Base-by-base conservation (phyloP, 2,888 invertebrate species). In the Magallana nippona region DNA sequence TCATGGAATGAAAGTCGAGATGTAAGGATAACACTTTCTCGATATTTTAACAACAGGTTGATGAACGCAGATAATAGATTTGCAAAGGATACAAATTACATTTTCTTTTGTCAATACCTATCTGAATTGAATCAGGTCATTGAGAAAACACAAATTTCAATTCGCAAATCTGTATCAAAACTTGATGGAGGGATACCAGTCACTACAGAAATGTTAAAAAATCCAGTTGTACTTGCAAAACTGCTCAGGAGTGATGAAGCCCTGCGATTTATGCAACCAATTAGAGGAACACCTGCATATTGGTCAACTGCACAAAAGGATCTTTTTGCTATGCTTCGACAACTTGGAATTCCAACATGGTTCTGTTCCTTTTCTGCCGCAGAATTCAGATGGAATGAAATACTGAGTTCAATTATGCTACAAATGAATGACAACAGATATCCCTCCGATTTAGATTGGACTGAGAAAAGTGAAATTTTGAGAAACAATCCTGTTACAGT, bases 401-500 rank as follows among this genome's bases (percentile, higher is more conserved):
- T 88, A 55, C 55, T 86, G n/a, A 78, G 86, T 60, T 82, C 83
- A 11, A 84, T 88, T 55, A 81, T 86, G 55, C 55, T 78, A 60
- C 83, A 85, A 55, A 83, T 85, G 55, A 83, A 83, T 17, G 81
- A 84, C 22, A 77, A 62, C 32, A 62, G 78, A 71, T 71, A 77
- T 55, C 77, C 79, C 57, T 81, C 63, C 60, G 82, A 85, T 55
- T 57, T 85, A n/a, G 83, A 82, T n/a, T 88, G 87, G 87, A 22
- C 83, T 19, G 79, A 83, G 62, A 83, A 87, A 71, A 81, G 86
- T 79, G 27, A 82, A 27, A 44, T 87, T 22, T 71, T 88, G 15
- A 84, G 81, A 62, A 81, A 62, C 19, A 88, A 88, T 83, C 87
- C 87, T 56, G 88, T 88, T 10, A 86, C 84, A 56, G 87, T 87